These are phyloP conservation scores for Enteromius mattozi DNA, from an alignment of 2,797 vertebrate genomes.

Conservation along the genomic window DNA sequence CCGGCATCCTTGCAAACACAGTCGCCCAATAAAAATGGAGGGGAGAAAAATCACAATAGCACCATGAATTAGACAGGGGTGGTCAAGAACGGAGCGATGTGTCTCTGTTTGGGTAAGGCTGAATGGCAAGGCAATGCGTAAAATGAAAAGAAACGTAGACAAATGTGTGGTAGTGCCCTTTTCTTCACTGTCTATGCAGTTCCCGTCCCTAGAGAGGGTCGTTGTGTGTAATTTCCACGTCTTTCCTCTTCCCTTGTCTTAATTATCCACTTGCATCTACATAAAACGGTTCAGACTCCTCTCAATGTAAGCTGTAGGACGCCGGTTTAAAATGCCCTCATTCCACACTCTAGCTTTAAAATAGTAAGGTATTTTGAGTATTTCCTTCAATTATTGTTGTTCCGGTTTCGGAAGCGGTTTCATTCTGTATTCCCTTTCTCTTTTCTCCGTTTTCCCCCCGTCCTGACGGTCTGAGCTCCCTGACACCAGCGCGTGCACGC, in stretches of 20 bases:
- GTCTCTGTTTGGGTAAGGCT: slow-evolving; percentile 28
- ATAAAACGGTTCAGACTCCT: slow-evolving; percentile 42
- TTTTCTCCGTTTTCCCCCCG: slow-evolving; percentile 49
- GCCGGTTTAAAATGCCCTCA: slow-evolving; percentile 33
- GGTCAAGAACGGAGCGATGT: slow-evolving; percentile 27
- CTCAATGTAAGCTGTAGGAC: slow-evolving; percentile 27
- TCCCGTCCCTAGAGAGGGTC: slow-evolving; percentile 42
- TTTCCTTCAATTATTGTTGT: slow-evolving; percentile 44
- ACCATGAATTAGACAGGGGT: slow-evolving; percentile 63
- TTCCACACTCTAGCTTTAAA: slow-evolving; percentile 39
- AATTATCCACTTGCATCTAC: slow-evolving; percentile 53
- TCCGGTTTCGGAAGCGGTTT: slow-evolving; percentile 49
- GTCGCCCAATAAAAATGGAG: slow-evolving; percentile 66
- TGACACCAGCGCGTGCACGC: slow-evolving; percentile 65
- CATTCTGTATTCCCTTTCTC: slow-evolving; percentile 56
- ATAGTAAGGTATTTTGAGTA: neutral
- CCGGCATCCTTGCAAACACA: slow-evolving; percentile 85
- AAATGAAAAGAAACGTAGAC: slow-evolving; percentile 39
- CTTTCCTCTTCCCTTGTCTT: slow-evolving; percentile 45
- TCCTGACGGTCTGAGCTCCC: slow-evolving; percentile 55
- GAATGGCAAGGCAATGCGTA: slow-evolving; percentile 25
- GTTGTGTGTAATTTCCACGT: slow-evolving; percentile 52
- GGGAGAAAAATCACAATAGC: slow-evolving; percentile 63
- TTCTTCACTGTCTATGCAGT: slow-evolving; percentile 29
- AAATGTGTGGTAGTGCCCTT: slow-evolving; percentile 13